Evolutionary conservation across 1,140 invertebrate species (phyloP).

Genomic region (Heliconius melpomene): DNA sequence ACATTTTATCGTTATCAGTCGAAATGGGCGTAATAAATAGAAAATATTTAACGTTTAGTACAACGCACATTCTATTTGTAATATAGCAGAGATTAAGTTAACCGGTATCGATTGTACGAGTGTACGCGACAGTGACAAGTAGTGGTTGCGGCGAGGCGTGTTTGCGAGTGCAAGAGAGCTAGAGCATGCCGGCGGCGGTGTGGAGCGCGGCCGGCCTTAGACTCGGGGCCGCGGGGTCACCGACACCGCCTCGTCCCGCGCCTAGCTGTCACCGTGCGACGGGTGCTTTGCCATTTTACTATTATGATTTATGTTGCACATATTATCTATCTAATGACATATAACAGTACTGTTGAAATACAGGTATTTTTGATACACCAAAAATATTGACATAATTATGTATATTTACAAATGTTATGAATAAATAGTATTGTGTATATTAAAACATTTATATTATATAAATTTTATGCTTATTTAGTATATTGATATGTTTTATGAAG

Average conservation of each 20-base stretch:
- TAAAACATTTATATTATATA: neutral
- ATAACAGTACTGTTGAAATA: neutral
- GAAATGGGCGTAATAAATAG: neutral
- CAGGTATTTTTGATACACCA: neutral
- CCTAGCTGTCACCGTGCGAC: constrained; percentile 44
- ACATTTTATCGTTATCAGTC: neutral
- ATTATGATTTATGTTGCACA: neutral
- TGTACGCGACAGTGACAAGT: constrained; percentile 13
- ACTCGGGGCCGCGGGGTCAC: constrained; percentile 70
- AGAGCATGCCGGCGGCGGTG: constrained; percentile 26
- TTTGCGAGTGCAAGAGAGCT: constrained; percentile 33
- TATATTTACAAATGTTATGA: neutral
- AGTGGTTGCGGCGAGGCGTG: constrained; percentile 12
- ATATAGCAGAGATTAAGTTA: neutral
- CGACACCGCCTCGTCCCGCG: constrained; percentile 62
- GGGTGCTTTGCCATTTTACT: constrained; percentile 29
- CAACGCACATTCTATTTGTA: constrained; percentile 10
- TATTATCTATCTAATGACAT: neutral
- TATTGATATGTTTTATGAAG: neutral
- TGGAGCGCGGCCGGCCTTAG: constrained; percentile 49
- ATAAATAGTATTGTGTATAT: neutral
- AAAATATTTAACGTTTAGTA: neutral
- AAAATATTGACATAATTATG: neutral
- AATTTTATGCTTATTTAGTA: neutral
- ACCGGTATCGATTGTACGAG: constrained; percentile 2